These are phyloP conservation scores for Bubo blakistoni DNA, from an alignment of 2,113 vertebrate species.

Conservation along the genomic window DNA sequence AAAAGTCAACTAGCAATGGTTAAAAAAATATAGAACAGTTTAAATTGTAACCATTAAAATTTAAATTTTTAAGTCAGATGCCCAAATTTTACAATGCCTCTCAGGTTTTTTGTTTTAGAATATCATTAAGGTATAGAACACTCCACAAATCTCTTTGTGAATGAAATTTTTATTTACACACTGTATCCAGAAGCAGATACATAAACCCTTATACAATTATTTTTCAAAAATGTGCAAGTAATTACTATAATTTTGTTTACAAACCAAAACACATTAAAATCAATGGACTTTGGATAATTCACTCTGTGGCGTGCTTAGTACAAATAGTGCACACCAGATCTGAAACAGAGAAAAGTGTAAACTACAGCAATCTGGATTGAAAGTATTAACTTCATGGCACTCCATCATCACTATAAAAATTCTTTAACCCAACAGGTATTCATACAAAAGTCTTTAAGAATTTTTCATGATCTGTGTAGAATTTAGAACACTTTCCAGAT, in stretches of 20 bases:
- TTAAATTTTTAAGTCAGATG: background rate
- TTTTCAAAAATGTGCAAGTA: constrained; percentile 98
- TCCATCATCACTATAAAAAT: constrained; percentile 76
- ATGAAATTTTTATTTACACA: constrained; percentile 90
- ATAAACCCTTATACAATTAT: constrained; percentile 91
- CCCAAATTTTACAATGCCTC: background rate
- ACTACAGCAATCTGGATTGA: constrained; percentile 87
- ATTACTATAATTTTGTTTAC: constrained; percentile 87
- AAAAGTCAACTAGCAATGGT: background rate
- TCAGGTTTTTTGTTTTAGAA: background rate
- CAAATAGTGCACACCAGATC: constrained; percentile 74
- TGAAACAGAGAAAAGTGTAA: constrained; percentile 84
- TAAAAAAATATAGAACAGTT: background rate
- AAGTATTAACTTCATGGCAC: constrained; percentile 83
- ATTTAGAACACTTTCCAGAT: constrained; percentile 61
- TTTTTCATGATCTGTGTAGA: constrained; percentile 40
- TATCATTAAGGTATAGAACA: background rate
- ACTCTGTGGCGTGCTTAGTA: constrained; percentile 75
- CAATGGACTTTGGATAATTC: constrained; percentile 86
- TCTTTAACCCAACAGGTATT: constrained; percentile 59
- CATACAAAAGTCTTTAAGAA: constrained; percentile 65
- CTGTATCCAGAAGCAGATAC: constrained; percentile 93
- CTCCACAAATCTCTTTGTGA: constrained; percentile 74
- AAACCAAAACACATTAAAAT: constrained; percentile 86
- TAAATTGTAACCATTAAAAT: background rate